Conservation (phyloP, 2,888 invertebrate species). For the Epirrita christyi region DNA sequence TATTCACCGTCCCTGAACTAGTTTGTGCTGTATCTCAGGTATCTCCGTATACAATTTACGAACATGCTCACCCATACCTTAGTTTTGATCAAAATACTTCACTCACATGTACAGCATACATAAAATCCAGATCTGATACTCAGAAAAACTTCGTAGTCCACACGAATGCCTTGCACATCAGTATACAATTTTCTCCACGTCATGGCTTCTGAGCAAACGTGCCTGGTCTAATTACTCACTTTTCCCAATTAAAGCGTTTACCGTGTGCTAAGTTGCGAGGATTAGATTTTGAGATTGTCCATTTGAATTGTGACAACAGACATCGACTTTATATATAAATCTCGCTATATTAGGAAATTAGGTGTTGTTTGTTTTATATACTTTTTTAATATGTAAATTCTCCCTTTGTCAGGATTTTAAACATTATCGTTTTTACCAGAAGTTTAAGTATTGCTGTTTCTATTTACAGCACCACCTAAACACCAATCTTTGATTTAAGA, state of each 20-base stretch:
- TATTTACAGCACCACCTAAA: no score
- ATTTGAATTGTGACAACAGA: background rate
- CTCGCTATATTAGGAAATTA: no score
- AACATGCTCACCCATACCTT: no score
- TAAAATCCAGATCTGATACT: slow-evolving; percentile 19
- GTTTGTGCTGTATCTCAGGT: no score
- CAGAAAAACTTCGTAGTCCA: slow-evolving; percentile 16
- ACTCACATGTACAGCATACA: slow-evolving; percentile 5
- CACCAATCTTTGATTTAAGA: no score
- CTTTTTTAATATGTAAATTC: no score
- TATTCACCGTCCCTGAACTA: no score
- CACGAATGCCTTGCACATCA: slow-evolving; percentile 22
- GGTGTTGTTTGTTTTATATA: no score
- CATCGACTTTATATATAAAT: background rate
- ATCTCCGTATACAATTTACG: no score
- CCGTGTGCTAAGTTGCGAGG: slow-evolving; percentile 24
- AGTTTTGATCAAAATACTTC: background rate
- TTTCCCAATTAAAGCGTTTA: slow-evolving; percentile 52
- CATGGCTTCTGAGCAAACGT: slow-evolving; percentile 39
- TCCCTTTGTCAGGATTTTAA: no score
- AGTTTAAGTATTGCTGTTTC: no score
- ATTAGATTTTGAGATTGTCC: slow-evolving; percentile 11
- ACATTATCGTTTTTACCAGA: no score
- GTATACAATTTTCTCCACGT: slow-evolving; percentile 44
- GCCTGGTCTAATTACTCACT: slow-evolving; percentile 49